Conservation (phyloP, 1,140 invertebrate genomes). For the Lasaia peninsularis region DNA sequence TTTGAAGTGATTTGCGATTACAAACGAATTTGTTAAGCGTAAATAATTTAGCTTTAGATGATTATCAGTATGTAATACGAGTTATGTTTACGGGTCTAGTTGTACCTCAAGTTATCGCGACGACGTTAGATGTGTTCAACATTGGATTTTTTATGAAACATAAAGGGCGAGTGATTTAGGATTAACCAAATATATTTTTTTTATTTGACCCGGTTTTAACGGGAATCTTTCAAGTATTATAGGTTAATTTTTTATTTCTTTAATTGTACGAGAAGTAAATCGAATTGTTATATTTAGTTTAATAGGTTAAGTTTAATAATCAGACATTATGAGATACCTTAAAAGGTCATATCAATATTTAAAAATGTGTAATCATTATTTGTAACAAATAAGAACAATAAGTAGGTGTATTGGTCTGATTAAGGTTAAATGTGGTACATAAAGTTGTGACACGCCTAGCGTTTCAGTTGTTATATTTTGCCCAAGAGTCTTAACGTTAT, state of each 20-base stretch:
- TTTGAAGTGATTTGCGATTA: conserved; percentile 32
- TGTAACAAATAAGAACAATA: conserved; percentile 72
- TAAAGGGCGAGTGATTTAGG: conserved; percentile 46
- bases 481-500: conserved; percentile 8
- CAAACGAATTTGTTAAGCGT: conserved; percentile 35
- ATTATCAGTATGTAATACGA: conserved; percentile 61
- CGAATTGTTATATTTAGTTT: conserved; percentile 55
- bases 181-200: conserved; percentile 49
- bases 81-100: conserved; percentile 71
- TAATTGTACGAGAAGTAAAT: conserved; percentile 47
- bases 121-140: conserved; percentile 65
- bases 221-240: conserved; percentile 69
- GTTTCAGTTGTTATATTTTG: conserved; percentile 41
- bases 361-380: conserved; percentile 70
- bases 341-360: conserved; percentile 76
- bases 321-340: conserved; percentile 57
- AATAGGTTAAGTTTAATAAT: conserved; percentile 54
- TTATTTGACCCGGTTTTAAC: conserved; percentile 64
- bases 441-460: conserved; percentile 48
- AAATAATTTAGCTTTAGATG: conserved; percentile 31
- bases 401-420: conserved; percentile 63
- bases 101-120: conserved; percentile 59
- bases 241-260: conserved; percentile 48
- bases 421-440: conserved; percentile 36
- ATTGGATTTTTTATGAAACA: conserved; percentile 46